Evolutionary conservation across 2,113 vertebrate species (phyloP), one percentile per base, ranked within the genome.

Genomic region (Electrona antarctica): DNA sequence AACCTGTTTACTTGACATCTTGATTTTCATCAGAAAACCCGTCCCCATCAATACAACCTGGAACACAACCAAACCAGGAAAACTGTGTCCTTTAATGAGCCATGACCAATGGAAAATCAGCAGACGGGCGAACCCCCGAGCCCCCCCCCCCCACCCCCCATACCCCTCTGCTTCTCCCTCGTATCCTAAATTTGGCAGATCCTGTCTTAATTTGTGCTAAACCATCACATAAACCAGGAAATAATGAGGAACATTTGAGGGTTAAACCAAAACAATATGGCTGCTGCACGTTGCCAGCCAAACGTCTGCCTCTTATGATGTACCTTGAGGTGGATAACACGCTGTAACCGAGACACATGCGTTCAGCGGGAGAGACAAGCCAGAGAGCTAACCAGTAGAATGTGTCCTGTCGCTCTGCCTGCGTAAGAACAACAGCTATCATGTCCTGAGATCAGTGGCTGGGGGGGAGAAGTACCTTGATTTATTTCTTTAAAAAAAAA

Each of bases 221-320:
- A 86, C 72, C 74, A 77, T 87, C 64, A 64, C 78, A 86, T 66
- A 76, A 88, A 85, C 76, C 65, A 48, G 67, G 64, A 55, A 61
- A 7, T 91, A 90, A 91, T 90, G 70, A 86, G 62, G 71, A 90
- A 80, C 90, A 89, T 74, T 71, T 55, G 71, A 65, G 33, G 66
- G 28, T 74, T 71, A 70, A 89, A 89, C 64, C 60, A n/a, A 71
- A 84, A 85, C 83, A 87, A 77, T 67, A 78, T 51, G 57, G 74
- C 60, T n/a, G 33, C 59, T 65, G 73, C 66, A 72, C 51, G 11
- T 41, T 4, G 2, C 50, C 33, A 71, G 74, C 60, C 80, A 81
- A 76, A 69, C 15, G 68, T 80, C 71, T 81, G 76, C 56, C 70
- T 50, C 60, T 62, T 67, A 52, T 67, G 46, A 78, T 70, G 60